Conservation (phyloP, 2,797 vertebrate species). For the Scolopax bukidnonensis region DNA sequence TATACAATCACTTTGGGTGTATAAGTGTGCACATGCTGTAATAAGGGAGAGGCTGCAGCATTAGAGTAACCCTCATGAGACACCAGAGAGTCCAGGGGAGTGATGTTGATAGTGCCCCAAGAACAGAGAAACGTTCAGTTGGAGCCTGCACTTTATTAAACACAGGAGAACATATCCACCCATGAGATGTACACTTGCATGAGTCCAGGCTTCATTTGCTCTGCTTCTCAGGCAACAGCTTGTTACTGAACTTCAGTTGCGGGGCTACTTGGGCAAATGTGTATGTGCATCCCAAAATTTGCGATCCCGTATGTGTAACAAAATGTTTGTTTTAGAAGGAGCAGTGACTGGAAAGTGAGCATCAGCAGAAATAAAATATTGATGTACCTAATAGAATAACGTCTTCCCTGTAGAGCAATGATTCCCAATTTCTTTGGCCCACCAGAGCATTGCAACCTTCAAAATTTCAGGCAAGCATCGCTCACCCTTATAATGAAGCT, state of each 20-base stretch:
- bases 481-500: constrained; percentile 29
- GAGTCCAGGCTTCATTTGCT: background rate
- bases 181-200: background rate
- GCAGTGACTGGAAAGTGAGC: background rate
- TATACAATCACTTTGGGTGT: background rate
- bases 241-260: background rate
- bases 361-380: constrained; percentile 12
- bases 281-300: background rate
- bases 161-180: background rate
- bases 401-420: background rate
- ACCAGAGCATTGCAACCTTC: constrained; percentile 41
- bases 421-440: constrained; percentile 47
- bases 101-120: background rate
- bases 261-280: background rate
- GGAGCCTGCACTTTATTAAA: constrained; percentile 1
- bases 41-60: constrained; percentile 25
- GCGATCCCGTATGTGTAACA: background rate
- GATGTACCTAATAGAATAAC: background rate
- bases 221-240: background rate
- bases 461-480: background rate
- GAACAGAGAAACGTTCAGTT: background rate
- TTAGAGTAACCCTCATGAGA: background rate
- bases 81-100: background rate
- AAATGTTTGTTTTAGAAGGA: constrained; percentile 20
- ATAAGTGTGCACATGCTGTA: background rate